Evolutionary conservation across 2,888 invertebrate genomes (phyloP).

Genomic region (Toxonevra muliebris): DNA sequence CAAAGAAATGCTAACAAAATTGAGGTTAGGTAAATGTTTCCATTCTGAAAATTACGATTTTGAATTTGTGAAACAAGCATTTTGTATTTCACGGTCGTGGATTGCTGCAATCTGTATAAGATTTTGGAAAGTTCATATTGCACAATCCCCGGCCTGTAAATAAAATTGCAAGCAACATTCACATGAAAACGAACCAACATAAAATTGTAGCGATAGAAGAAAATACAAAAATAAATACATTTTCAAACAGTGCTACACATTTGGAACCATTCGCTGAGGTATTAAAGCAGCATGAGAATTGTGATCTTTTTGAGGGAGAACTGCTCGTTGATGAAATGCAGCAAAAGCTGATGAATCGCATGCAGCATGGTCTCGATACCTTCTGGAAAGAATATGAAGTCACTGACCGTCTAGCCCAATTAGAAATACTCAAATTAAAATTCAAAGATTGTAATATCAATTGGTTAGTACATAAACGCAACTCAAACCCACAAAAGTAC

Average conservation of each 20-base stretch:
- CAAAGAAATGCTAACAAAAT: constrained; percentile 42
- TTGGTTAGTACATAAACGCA: constrained; percentile 41
- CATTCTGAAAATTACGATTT: background rate
- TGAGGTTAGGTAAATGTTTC: constrained; percentile 45
- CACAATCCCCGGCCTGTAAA: constrained; percentile 59
- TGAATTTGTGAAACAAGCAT: constrained; percentile 4
- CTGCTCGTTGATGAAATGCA: constrained; percentile 39
- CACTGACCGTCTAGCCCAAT: constrained; percentile 40
- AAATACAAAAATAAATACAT: too few relatives aligned
- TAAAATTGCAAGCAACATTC: constrained; percentile 40
- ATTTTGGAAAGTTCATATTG: constrained; percentile 46
- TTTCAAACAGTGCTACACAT: constrained; percentile 28
- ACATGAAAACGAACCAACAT: background rate
- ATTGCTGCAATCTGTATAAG: constrained; percentile 48
- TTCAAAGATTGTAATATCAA: constrained; percentile 39
- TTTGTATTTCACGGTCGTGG: constrained; percentile 49
- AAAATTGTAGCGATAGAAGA: background rate
- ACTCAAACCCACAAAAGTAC: background rate
- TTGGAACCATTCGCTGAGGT: constrained; percentile 45
- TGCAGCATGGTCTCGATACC: constrained; percentile 38
- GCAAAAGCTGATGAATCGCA: constrained; percentile 37
- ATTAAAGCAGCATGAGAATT: constrained; percentile 41
- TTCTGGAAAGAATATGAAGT: constrained; percentile 46
- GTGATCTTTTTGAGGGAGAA: constrained; percentile 38
- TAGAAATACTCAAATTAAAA: constrained; percentile 48